Evolutionary conservation across 2,888 invertebrate species (phyloP).

Genomic region (Cephus pygmeus): DNA sequence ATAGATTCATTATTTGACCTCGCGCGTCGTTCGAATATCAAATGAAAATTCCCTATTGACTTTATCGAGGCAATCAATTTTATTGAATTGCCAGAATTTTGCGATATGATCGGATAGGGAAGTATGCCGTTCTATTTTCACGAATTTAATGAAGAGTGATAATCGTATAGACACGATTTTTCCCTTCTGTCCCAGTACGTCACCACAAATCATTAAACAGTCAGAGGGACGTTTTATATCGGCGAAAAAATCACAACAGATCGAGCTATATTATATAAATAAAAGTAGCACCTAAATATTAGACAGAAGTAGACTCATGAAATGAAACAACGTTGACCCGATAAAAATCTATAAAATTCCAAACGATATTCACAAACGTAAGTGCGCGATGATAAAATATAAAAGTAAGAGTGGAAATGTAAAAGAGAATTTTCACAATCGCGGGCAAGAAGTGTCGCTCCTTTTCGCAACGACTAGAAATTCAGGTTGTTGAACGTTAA

Average conservation of each 20-base stretch:
- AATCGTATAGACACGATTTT: background rate
- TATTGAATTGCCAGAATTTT: background rate
- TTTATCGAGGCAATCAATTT: background rate
- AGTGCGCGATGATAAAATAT: too few species aligned
- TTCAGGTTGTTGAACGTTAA: background rate
- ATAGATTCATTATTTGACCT: background rate
- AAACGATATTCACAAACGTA: too few species aligned
- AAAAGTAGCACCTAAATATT: background rate
- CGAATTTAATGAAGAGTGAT: background rate
- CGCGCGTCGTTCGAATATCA: background rate
- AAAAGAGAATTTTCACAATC: too few species aligned
- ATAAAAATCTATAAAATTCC: too few species aligned
- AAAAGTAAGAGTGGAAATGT: too few species aligned
- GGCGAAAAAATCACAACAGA: background rate
- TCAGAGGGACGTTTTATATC: background rate
- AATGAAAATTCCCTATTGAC: background rate
- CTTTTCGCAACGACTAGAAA: background rate
- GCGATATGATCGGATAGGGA: background rate
- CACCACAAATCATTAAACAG: background rate
- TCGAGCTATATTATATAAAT: background rate
- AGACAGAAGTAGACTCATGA: background rate
- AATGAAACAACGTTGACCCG: background rate
- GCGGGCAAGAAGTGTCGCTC: background rate
- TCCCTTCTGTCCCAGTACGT: background rate
- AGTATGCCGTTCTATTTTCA: background rate